Evolutionary conservation across 2,888 invertebrate genomes (phyloP).

Genomic region (Brachynemurus nebulosus): DNA sequence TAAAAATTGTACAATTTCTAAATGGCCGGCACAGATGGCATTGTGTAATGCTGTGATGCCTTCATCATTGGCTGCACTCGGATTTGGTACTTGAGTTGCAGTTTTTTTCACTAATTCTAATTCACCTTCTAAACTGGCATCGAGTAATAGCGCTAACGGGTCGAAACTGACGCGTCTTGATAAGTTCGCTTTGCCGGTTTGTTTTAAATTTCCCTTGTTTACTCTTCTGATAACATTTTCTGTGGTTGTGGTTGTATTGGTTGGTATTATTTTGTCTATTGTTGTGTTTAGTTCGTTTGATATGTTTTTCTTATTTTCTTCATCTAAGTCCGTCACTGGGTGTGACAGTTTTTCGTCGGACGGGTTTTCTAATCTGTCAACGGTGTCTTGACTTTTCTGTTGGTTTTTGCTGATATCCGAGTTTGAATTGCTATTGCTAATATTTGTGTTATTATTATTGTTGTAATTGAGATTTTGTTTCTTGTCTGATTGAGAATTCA

Average conservation of each 20-base stretch:
- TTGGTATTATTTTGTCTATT: slow-evolving; percentile 31
- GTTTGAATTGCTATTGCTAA: slow-evolving; percentile 5
- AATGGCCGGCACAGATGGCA: slow-evolving; percentile 97
- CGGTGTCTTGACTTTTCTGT: neutral
- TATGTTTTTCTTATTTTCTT: slow-evolving; percentile 14
- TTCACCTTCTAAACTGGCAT: slow-evolving; percentile 96
- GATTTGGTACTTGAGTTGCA: slow-evolving; percentile 85
- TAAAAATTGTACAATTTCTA: slow-evolving; percentile 93
- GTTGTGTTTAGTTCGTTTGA: slow-evolving; percentile 21
- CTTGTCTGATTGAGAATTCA: slow-evolving; percentile 26
- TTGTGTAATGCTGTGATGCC: slow-evolving; percentile 99
- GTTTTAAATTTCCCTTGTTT: slow-evolving; percentile 70
- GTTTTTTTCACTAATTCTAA: slow-evolving; percentile 92
- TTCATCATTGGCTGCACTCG: slow-evolving; percentile 96
- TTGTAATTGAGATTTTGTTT: slow-evolving; percentile 9
- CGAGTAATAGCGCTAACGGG: slow-evolving; percentile 87
- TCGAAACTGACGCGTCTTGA: slow-evolving; percentile 90
- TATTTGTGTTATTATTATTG: slow-evolving; percentile 12
- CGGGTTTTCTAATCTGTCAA: slow-evolving; percentile 6
- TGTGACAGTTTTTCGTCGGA: neutral
- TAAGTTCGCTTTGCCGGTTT: slow-evolving; percentile 53
- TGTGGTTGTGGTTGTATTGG: slow-evolving; percentile 38
- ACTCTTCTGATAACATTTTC: slow-evolving; percentile 51
- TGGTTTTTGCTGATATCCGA: slow-evolving; percentile 3
- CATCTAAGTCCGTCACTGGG: slow-evolving; percentile 12